A percentile compares a stretch with the other conserved stretches of the same genome.
Evolutionary conservation across 2,113 vertebrate genomes (phyloP).

Genomic region (Nettapus auritus): DNA sequence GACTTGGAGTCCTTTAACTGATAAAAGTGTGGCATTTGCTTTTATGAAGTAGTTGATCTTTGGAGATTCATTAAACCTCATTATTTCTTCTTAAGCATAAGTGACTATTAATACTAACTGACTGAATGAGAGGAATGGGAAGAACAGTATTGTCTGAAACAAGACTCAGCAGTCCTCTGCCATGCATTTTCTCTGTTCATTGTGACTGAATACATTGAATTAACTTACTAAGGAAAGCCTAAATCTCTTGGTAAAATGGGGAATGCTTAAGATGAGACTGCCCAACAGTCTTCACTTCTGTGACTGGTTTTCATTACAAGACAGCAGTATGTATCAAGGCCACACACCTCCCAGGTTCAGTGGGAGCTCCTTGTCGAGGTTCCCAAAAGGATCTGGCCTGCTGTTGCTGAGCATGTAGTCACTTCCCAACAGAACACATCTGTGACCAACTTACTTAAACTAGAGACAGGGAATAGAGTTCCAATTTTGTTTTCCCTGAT

Average conservation of each 20-base stretch:
- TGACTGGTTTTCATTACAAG: neutral
- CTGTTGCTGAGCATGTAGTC: neutral
- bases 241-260: neutral
- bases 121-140: neutral
- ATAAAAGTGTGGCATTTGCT: constrained; percentile 37
- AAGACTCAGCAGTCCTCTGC: neutral
- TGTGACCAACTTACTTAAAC: neutral
- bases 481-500: neutral
- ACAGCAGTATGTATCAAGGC: neutral
- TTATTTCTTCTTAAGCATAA: constrained; percentile 54
- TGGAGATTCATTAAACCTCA: constrained; percentile 56
- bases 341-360: rapidly evolving
- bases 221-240: neutral
- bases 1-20: constrained; percentile 47
- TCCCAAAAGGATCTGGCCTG: neutral
- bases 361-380: neutral
- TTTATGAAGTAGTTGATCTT: constrained; percentile 49
- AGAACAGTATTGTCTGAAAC: neutral
- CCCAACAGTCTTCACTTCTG: neutral
- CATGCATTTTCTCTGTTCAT: neutral
- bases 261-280: neutral
- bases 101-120: constrained; percentile 29
- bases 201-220: neutral
- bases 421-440: neutral
- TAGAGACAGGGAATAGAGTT: neutral